These are phyloP conservation scores for Lichenostomus cassidix DNA, from an alignment of 2,113 vertebrate genomes.

Conservation along the genomic window DNA sequence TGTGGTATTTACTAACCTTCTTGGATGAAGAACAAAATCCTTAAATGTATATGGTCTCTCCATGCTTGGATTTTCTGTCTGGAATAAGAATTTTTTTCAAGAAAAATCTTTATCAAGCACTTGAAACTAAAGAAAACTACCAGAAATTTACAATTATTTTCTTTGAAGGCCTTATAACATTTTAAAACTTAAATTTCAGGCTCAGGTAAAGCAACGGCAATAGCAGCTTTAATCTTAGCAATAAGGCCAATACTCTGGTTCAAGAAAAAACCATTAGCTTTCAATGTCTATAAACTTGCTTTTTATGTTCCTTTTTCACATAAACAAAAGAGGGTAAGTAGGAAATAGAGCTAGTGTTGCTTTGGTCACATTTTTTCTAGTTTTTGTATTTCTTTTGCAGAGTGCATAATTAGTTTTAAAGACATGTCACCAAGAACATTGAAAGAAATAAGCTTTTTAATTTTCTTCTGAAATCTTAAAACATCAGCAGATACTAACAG, in stretches of 20 bases:
- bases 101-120: not conserved
- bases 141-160: not conserved
- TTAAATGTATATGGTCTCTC: constrained; percentile 97
- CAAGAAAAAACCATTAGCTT: not conserved
- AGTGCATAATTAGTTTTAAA: not conserved
- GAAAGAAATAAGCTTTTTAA: not conserved
- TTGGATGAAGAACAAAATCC: constrained; percentile 96
- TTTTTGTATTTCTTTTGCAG: not conserved
- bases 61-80: constrained; percentile 93
- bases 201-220: not conserved
- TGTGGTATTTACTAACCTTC: constrained; percentile 83
- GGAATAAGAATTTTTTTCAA: constrained; percentile 70
- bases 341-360: not conserved
- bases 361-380: not conserved
- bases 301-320: not conserved
- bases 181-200: not conserved
- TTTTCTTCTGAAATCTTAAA: not conserved
- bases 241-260: not conserved
- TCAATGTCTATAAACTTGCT: not conserved
- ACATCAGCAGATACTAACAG: not conserved
- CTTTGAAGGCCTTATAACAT: not conserved
- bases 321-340: not conserved
- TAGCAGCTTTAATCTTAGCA: not conserved
- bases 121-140: not conserved
- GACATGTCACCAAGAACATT: not conserved